These are phyloP conservation scores for Ctenodactylus gundi DNA, from an alignment of 2,113 vertebrate species.

Conservation along the genomic window DNA sequence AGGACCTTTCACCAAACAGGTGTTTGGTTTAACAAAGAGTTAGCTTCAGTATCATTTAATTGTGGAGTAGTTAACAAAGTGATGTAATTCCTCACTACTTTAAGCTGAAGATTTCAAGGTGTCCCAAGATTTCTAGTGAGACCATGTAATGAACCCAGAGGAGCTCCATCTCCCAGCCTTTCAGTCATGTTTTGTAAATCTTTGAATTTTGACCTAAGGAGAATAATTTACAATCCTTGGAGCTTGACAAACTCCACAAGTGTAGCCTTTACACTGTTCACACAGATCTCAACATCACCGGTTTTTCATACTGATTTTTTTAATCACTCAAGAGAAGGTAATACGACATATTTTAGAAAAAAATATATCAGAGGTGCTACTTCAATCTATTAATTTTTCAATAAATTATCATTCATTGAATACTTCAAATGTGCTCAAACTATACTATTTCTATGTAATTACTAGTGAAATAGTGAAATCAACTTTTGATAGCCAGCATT, in stretches of 20 bases:
- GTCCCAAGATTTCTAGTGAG: not conserved
- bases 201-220: not conserved
- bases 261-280: not conserved
- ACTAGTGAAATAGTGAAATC: not conserved
- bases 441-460: not conserved
- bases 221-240: not conserved
- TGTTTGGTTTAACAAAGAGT: conserved; percentile 70
- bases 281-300: not conserved
- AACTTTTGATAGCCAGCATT: too few species aligned
- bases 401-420: not conserved
- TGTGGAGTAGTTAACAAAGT: not conserved
- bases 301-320: not conserved
- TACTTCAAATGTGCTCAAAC: not conserved
- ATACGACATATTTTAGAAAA: not conserved
- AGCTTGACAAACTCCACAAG: not conserved
- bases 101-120: conserved; percentile 39
- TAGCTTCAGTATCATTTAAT: conserved; percentile 31
- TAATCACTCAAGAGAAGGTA: not conserved
- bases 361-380: not conserved
- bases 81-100: conserved; percentile 36
- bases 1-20: conserved; percentile 54
- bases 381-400: not conserved
- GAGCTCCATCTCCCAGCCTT: not conserved
- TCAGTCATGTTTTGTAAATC: not conserved
- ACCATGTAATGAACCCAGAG: not conserved